A percentile compares a stretch with the other conserved stretches of the same genome.
Evolutionary conservation across 2,888 invertebrate species (phyloP).

Genomic region (Pheosia gnoma): DNA sequence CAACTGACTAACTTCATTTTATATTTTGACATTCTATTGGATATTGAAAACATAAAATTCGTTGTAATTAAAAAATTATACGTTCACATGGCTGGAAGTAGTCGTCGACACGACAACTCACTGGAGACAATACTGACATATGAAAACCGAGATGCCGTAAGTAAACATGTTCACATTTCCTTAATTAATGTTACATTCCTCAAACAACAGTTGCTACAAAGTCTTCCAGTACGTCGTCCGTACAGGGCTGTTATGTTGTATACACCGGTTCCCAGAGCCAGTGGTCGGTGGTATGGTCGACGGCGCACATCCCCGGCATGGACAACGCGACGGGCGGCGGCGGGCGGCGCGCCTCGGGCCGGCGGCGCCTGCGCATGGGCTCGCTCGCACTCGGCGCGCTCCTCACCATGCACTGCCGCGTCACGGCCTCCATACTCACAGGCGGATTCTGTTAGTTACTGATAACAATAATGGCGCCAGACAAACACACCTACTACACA

Average conservation of each 20-base stretch:
- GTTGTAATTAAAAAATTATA: conserved; percentile 18
- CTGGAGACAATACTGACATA: conserved; percentile 69
- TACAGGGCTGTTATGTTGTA: no score
- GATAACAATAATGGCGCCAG: no score
- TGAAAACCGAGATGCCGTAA: conserved; percentile 64
- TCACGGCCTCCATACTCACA: conserved; percentile 62
- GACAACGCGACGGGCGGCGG: conserved; percentile 54
- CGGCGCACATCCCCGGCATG: conserved; percentile 64
- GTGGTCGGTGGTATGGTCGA: conserved; percentile 73
- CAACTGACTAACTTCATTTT: background rate
- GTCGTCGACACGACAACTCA: conserved; percentile 40
- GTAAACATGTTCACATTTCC: conserved; percentile 17
- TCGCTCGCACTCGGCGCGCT: conserved; percentile 62
- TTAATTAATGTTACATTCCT: background rate
- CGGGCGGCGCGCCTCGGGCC: conserved; percentile 41
- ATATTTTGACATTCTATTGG: background rate
- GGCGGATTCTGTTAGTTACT: conserved; percentile 63
- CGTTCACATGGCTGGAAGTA: conserved; percentile 29
- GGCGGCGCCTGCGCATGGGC: conserved; percentile 60
- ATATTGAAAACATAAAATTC: background rate
- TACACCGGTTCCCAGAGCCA: conserved; percentile 46
- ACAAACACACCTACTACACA: no score
- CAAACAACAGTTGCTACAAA: background rate
- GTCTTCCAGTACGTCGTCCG: no score
- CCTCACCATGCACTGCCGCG: conserved; percentile 69